These are phyloP conservation scores for Lamellibrachia columna DNA, from an alignment of 2,888 invertebrate species.

Conservation along the genomic window DNA sequence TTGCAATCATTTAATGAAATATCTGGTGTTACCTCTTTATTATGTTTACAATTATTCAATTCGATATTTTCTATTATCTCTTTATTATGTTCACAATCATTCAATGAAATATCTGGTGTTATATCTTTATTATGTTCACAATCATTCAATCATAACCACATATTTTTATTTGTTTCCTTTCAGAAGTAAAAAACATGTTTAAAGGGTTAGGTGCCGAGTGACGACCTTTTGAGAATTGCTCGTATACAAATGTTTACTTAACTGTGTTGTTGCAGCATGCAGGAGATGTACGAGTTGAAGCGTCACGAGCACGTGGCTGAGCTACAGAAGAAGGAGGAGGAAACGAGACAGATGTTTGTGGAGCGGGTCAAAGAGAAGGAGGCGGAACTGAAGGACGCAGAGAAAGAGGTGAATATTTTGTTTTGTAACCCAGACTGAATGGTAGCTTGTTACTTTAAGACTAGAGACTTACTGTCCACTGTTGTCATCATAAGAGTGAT, in stretches of 20 bases:
- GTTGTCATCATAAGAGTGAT: not conserved
- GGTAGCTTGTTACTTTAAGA: not conserved
- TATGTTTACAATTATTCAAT: not conserved
- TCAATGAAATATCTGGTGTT: too few species aligned
- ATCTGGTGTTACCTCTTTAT: too few species aligned
- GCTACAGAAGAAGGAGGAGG: slow-evolving; percentile 94
- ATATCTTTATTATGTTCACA: too few species aligned
- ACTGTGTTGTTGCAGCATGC: slow-evolving; percentile 75
- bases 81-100: too few species aligned
- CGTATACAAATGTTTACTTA: not conserved
- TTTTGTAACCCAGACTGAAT: not conserved
- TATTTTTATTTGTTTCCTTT: too few species aligned
- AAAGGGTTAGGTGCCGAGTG: too few species aligned
- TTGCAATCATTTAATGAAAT: too few species aligned
- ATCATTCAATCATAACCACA: too few species aligned
- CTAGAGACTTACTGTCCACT: not conserved
- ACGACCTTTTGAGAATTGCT: too few species aligned
- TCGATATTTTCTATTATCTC: not conserved
- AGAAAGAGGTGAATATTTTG: slow-evolving; percentile 80
- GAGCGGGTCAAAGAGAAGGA: slow-evolving; percentile 97
- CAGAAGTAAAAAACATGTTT: too few species aligned
- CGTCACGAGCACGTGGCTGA: slow-evolving; percentile 81
- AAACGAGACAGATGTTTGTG: slow-evolving; percentile 98
- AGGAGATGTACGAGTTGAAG: slow-evolving; percentile 95
- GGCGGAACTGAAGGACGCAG: slow-evolving; percentile 93